Percentiles rank a stretch among this genome's conserved stretches.
Evolutionary conservation across 2,113 vertebrate genomes (phyloP).

Genomic region (Panthera leo): DNA sequence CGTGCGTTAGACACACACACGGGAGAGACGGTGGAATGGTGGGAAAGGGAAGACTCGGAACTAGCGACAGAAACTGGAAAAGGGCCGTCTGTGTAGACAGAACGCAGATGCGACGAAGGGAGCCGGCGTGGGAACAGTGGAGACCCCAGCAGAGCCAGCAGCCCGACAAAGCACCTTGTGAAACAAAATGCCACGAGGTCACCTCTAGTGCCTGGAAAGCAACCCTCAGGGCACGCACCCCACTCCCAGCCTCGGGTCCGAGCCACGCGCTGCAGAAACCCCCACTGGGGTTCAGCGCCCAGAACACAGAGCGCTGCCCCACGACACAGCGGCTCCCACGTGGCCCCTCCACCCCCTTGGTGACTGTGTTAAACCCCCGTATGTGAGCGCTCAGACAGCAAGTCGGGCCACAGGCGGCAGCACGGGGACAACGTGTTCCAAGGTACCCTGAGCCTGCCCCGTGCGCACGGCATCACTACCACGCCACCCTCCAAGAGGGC

Average conservation of each 20-base stretch:
- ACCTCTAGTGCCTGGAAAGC: background rate
- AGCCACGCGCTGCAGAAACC: too few relatives aligned
- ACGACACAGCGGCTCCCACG: fast-evolving
- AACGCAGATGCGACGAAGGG: fast-evolving
- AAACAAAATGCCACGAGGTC: too few relatives aligned
- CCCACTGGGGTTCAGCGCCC: background rate
- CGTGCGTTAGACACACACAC: fast-evolving
- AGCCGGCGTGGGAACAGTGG: background rate
- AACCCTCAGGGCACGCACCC: background rate
- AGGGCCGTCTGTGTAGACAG: too few relatives aligned
- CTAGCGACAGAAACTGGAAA: background rate
- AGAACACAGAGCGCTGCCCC: too few relatives aligned
- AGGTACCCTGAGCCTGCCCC: background rate
- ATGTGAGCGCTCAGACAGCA: background rate
- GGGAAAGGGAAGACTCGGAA: background rate
- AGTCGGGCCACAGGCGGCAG: too few relatives aligned
- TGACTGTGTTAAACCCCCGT: background rate
- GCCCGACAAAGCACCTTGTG: background rate
- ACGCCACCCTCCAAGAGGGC: background rate
- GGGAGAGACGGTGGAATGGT: background rate
- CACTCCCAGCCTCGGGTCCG: background rate
- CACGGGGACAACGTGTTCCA: background rate
- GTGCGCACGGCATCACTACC: background rate
- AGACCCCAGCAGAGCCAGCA: too few relatives aligned
- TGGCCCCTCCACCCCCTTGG: background rate